Base-by-base conservation (phyloP, 92 coral and sea anemone genomes). In the Pocillopora meandrina region DNA sequence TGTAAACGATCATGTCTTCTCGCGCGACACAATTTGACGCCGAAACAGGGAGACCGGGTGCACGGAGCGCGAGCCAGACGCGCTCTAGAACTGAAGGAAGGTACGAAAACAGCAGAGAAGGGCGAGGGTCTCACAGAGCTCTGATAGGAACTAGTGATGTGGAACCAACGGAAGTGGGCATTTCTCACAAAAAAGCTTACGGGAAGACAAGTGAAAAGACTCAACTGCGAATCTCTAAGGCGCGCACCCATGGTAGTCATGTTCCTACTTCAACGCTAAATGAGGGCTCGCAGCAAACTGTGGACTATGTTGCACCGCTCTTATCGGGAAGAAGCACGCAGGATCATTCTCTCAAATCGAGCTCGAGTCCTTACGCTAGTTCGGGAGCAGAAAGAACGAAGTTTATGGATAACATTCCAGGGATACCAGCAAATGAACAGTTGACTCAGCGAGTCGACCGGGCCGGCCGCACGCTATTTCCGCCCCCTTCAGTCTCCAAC, bases 351-450 rank as follows among this genome's bases (percentile, higher is more conserved):
- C 74, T 72, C 17, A 71, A 86, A 75, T 65, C 89, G 23, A 31
- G 76, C 66, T 67, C 85, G 76, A 82, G 74, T 76, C 79, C 60
- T 59, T 77, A 74, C 74, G 68, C 87, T 57, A 82, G 82, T 85
- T 75, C 72, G 84, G 82, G 80, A 92, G 86, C 90, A 85, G 93
- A 87, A 83, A 87, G 93, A 90, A 80, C 83, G 77, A 88, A 78
- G 90, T 85, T 90, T 86, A 85, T 85, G 87, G 82, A 89, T 74
- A 76, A 83, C 95, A 94, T 94, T 86, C 98, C 98, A 65, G 86
- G 93, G 98, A 94, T 94, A 94, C 98, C 98, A 89, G 81, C 83
- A 85, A 87, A 79, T 92, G 98, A 94, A 59, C 93, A 90, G 84
- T 90, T 84, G 80, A 59, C 95, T 68, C 93, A 86, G 84, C 90